A percentile compares a stretch with the other conserved stretches of the same genome.
These are phyloP conservation scores for Syrmaticus mikado DNA, from an alignment of 2,113 vertebrate species.

Conservation along the genomic window DNA sequence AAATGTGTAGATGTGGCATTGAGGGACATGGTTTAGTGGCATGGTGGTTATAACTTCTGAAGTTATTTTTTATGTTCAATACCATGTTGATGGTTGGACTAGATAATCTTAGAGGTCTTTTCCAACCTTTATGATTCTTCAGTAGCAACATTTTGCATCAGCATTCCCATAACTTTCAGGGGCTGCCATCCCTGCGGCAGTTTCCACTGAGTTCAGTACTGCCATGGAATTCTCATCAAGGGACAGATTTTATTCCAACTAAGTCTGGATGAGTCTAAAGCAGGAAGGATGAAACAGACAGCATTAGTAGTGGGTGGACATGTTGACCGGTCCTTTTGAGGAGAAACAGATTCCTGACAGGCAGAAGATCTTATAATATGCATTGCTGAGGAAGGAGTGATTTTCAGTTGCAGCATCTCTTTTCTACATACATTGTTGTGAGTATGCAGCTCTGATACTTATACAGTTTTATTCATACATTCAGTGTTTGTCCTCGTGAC, in stretches of 20 bases:
- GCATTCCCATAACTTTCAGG: neutral
- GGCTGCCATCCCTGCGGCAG: neutral
- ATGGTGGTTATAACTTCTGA: neutral
- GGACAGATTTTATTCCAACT: neutral
- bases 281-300: neutral
- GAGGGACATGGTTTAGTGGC: neutral
- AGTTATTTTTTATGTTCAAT: too few species aligned
- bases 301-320: neutral
- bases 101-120: neutral
- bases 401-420: neutral
- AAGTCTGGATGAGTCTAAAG: neutral
- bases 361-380: neutral
- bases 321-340: neutral
- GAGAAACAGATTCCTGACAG: neutral
- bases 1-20: neutral
- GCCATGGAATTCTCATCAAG: too few species aligned
- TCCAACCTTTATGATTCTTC: neutral
- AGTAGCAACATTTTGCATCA: neutral
- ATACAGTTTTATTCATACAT: neutral
- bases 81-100: neutral
- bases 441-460: neutral
- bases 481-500: neutral
- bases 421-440: neutral
- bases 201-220: neutral
- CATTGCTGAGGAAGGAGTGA: neutral